Evolutionary conservation across 1,140 invertebrate species (phyloP).

Genomic region (Epicauta chinensis): DNA sequence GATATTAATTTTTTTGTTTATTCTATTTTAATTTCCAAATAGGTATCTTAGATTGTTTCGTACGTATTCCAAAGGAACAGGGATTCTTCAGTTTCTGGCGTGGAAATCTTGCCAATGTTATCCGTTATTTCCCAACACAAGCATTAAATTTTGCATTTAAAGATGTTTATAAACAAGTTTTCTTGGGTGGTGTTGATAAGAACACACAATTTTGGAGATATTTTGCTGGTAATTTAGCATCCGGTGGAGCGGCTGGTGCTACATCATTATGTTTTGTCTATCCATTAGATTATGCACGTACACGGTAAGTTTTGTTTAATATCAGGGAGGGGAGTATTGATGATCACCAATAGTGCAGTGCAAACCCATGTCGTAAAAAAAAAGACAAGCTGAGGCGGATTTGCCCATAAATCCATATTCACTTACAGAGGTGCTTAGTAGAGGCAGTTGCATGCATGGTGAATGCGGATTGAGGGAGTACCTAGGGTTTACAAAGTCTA

Average conservation of each 20-base stretch:
- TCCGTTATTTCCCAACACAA: slow-evolving; percentile 91
- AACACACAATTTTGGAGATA: slow-evolving; percentile 83
- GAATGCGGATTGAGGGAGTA: no score
- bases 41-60: slow-evolving; percentile 83
- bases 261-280: slow-evolving; percentile 94
- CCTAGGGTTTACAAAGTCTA: no score
- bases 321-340: no score
- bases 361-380: no score
- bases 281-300: slow-evolving; percentile 91
- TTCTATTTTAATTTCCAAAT: slow-evolving; percentile 29
- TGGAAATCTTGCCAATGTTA: slow-evolving; percentile 90
- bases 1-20: slow-evolving; percentile 5
- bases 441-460: no score
- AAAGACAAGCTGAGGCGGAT: no score
- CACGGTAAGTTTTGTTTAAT: slow-evolving; percentile 36
- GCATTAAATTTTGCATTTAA: slow-evolving; percentile 96
- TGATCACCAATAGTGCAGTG: no score
- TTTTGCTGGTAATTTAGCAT: slow-evolving; percentile 81
- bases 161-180: slow-evolving; percentile 80
- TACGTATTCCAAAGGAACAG: slow-evolving; percentile 81
- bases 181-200: slow-evolving; percentile 80
- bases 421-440: no score
- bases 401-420: no score
- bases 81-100: slow-evolving; percentile 83
- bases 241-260: slow-evolving; percentile 90